Evolutionary conservation across 92 coral and sea anemone genomes (phyloP), one percentile per base, ranked within the genome.

Genomic region (Palythoa heliodiscus): DNA sequence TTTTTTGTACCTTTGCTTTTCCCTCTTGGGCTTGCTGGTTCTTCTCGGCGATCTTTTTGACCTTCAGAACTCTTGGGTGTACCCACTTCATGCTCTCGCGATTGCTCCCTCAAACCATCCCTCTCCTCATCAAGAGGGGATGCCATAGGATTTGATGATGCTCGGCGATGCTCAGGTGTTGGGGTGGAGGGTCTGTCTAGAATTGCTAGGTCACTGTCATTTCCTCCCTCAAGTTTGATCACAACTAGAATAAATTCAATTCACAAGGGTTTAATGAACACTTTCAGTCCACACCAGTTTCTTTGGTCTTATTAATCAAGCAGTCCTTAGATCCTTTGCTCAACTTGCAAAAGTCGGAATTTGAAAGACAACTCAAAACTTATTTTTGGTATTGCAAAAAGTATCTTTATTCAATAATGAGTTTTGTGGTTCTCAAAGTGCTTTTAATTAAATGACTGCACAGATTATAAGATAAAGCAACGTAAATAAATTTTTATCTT

Each of bases 211-310:
- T 96, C 99, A 64, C 79, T 79, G 74, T 96, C 96, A 37, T 88
- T 77, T 11, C 99, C 99, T 80, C 99, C 98, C 50, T 96, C 99
- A 24, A 96, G 90, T 86, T 94, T 96, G 61, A 96, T 94, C 20
- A 96, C 99, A 78, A 92, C 99, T 96, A 53, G 12, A n/a, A 55
- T 7, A 78, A 39, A 86, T 14, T 72, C 23, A 10, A 38, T 14
- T 73, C 63, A 25, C 14, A 12, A 35, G 17, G 35, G 7, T 14
- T 61, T 23, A 22, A 83, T 10, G 13, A 17, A 0, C 3, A 19
- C 11, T 43, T 43, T 43, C 8, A 43, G 48, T 5, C 35, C 48
- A 43, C 48, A 43, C 48, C 48, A 43, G 8, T 43, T 43, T 43
- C 8, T 43, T 43, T 43, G 5, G 6, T 43, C 3, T 43, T 43